A percentile compares a stretch with the other conserved stretches of the same genome.
Evolutionary conservation across 2,888 invertebrate genomes (phyloP).

Genomic region (Euphydryas editha): DNA sequence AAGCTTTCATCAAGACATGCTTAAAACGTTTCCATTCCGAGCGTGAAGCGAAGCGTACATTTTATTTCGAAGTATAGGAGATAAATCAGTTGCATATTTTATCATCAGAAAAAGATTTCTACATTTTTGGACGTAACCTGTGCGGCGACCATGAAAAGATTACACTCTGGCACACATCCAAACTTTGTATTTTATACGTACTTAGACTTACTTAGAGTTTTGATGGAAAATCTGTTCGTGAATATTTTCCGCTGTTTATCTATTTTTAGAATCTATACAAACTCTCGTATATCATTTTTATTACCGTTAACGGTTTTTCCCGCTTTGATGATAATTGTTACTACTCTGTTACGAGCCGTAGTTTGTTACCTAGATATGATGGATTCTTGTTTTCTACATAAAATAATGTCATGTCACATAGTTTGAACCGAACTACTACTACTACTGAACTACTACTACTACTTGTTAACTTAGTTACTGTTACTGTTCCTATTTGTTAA

Average conservation of each 20-base stretch:
- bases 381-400: no score
- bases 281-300: no score
- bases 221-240: slow-evolving; percentile 4
- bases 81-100: slow-evolving; percentile 46
- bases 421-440: no score
- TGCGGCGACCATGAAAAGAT: slow-evolving; percentile 46
- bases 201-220: slow-evolving; percentile 2
- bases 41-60: slow-evolving; percentile 33
- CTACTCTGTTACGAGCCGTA: no score
- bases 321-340: no score
- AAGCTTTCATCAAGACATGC: slow-evolving; percentile 30
- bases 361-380: no score
- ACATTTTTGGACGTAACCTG: slow-evolving; percentile 44
- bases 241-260: background rate
- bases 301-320: no score
- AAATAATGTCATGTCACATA: no score
- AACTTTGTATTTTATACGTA: slow-evolving; percentile 34
- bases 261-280: background rate
- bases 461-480: no score
- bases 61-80: slow-evolving; percentile 35
- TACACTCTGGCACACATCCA: slow-evolving; percentile 45
- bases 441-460: no score
- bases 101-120: slow-evolving; percentile 44
- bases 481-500: no score
- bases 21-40: slow-evolving; percentile 24